Evolutionary conservation across 2,797 vertebrate genomes (phyloP).

Genomic region (Crotalus adamanteus): DNA sequence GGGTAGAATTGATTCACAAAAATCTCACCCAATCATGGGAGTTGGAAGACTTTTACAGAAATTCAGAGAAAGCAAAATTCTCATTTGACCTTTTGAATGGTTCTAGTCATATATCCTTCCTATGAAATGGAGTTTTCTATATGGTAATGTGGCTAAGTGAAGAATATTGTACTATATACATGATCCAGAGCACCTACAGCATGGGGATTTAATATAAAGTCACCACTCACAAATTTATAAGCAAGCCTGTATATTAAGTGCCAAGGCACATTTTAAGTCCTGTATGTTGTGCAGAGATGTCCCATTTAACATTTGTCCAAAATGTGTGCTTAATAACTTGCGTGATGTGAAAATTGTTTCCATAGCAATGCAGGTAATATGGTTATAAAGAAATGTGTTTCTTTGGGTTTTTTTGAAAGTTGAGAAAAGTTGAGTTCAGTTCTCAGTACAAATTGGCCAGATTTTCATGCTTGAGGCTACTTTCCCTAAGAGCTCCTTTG

Average conservation of each 20-base stretch:
- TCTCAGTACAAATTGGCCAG: conserved; percentile 1
- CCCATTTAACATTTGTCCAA: conserved; percentile 40
- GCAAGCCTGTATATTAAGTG: conserved; percentile 18
- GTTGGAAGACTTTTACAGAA: not conserved
- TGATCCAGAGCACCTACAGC: conserved; percentile 2
- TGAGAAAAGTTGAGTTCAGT: conserved; percentile 1
- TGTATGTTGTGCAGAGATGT: conserved; percentile 11
- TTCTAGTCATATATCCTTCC: not conserved
- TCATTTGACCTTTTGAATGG: conserved; percentile 3
- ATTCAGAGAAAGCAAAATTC: not conserved
- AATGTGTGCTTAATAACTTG: conserved; percentile 38
- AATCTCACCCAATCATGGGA: not conserved
- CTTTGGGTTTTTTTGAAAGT: conserved; percentile 14
- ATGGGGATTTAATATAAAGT: conserved; percentile 19
- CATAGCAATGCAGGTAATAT: conserved; percentile 5
- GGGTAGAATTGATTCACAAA: not conserved
- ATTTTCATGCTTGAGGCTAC: conserved; percentile 27
- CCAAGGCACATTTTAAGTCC: conserved; percentile 4
- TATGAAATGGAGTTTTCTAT: not conserved
- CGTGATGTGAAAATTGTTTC: conserved; percentile 25
- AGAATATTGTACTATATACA: not conserved
- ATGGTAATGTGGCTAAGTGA: not conserved
- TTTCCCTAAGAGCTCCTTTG: not conserved
- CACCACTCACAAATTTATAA: not conserved
- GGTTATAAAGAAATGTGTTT: conserved; percentile 1